These are phyloP conservation scores for Microplitis demolitor DNA, from an alignment of 1,140 invertebrate species.

Conservation along the genomic window DNA sequence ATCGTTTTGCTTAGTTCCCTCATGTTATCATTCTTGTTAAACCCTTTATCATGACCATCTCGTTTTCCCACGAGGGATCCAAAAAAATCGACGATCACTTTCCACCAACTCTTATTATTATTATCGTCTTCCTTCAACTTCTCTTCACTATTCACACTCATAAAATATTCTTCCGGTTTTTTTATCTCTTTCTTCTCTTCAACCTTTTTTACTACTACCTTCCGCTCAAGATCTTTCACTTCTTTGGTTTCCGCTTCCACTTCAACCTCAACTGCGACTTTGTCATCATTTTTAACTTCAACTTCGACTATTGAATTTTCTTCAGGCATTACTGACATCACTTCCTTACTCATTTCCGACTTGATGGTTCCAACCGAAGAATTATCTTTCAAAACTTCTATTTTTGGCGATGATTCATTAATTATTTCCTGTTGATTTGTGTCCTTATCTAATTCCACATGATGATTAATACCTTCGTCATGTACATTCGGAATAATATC, in stretches of 20 bases:
- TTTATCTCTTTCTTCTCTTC: neutral
- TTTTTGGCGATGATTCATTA: neutral
- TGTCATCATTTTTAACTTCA: neutral
- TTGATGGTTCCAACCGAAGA: neutral
- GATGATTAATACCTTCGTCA: too few species aligned
- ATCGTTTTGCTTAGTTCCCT: constrained; percentile 1
- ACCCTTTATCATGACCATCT: neutral
- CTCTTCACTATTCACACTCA: neutral
- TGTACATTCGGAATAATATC: too few species aligned
- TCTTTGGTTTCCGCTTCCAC: neutral
- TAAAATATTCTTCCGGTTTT: neutral
- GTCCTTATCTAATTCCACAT: neutral
- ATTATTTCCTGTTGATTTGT: neutral
- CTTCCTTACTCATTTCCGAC: neutral
- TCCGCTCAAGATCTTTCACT: neutral
- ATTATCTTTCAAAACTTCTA: neutral
- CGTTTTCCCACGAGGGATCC: neutral
- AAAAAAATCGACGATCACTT: constrained; percentile 14
- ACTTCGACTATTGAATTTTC: neutral
- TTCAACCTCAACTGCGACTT: neutral
- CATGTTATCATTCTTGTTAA: neutral
- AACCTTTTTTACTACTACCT: neutral
- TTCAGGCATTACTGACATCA: neutral
- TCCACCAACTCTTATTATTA: constrained; percentile 11
- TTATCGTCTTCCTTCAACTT: neutral